phyloP scores from a whole-genome alignment of 2,113 vertebrate species.

The Deroptyus accipitrinus region DNA sequence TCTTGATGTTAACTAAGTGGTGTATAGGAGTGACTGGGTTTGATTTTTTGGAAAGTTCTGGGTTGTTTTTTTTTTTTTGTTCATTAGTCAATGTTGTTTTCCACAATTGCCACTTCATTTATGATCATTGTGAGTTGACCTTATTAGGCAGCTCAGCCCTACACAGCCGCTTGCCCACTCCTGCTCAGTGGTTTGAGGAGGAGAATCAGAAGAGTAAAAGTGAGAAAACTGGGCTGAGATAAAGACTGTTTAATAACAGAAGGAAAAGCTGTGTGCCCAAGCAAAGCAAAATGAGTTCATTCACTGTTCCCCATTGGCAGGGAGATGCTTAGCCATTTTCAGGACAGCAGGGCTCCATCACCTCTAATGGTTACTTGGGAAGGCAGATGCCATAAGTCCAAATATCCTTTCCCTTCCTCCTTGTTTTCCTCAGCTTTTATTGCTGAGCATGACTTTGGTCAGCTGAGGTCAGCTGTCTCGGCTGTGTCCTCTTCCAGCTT shows the following conservation, averaged over 20 bases:
- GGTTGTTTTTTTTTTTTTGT: not conserved
- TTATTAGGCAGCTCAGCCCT: not conserved
- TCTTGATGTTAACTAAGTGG: not conserved
- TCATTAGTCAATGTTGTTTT: not conserved
- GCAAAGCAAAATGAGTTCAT: not conserved
- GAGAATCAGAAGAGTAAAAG: not conserved
- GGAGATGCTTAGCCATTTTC: not conserved
- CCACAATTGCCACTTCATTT: not conserved
- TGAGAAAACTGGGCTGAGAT: not conserved
- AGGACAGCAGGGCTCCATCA: not conserved
- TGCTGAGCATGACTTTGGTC: not conserved
- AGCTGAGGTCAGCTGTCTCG: rapidly evolving
- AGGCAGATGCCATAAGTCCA: not conserved
- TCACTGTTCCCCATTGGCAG: not conserved
- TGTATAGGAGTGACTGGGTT: not conserved
- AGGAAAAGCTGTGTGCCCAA: not conserved
- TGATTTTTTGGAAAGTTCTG: not conserved
- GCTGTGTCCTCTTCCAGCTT: not conserved
- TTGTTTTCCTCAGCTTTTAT: not conserved
- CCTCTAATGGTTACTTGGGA: not conserved
- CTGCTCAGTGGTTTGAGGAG: rapidly evolving
- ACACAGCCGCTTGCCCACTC: not conserved
- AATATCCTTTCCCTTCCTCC: not conserved
- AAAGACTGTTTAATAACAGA: not conserved
- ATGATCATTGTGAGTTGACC: not conserved